Evolutionary conservation across 2,888 invertebrate species (phyloP).

Genomic region (Copidosoma aretas): DNA sequence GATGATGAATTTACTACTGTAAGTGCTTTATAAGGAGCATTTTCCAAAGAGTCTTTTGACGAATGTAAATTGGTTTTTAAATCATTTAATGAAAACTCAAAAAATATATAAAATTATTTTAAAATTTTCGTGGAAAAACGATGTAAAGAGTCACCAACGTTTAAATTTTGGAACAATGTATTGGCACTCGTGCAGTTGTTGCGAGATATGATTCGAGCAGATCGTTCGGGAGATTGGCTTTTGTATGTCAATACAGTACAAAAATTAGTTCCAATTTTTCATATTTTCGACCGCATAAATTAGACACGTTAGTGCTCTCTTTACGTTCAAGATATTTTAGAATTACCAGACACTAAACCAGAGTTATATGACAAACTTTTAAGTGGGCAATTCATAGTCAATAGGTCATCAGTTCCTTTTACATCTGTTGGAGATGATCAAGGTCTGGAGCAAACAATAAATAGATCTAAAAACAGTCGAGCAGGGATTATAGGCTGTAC

Average conservation of each 20-base stretch:
- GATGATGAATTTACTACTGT: neutral
- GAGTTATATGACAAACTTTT: neutral
- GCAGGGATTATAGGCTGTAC: conserved; percentile 27
- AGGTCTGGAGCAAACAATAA: conserved; percentile 33
- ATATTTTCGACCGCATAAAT: conserved; percentile 12
- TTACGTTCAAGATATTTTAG: conserved; percentile 5
- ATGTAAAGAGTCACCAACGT: conserved; percentile 16
- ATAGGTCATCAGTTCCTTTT: conserved; percentile 11
- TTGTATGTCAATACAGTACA: conserved; percentile 10
- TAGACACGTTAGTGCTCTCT: conserved; percentile 8
- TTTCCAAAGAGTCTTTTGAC: neutral
- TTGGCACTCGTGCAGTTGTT: conserved; percentile 18
- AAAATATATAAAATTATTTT: conserved; percentile 1
- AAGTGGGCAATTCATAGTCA: neutral
- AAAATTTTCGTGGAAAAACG: conserved; percentile 13
- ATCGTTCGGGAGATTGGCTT: conserved; percentile 18
- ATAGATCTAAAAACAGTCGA: conserved; percentile 20
- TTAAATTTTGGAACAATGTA: conserved; percentile 10
- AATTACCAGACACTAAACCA: conserved; percentile 10
- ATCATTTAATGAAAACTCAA: neutral
- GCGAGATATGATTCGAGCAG: conserved; percentile 21
- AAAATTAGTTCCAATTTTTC: conserved; percentile 8
- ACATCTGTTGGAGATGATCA: conserved; percentile 25
- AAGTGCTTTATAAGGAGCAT: neutral
- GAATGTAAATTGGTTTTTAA: neutral